Evolutionary conservation across 1,140 invertebrate genomes (phyloP).

Genomic region (Tenebrio molitor): DNA sequence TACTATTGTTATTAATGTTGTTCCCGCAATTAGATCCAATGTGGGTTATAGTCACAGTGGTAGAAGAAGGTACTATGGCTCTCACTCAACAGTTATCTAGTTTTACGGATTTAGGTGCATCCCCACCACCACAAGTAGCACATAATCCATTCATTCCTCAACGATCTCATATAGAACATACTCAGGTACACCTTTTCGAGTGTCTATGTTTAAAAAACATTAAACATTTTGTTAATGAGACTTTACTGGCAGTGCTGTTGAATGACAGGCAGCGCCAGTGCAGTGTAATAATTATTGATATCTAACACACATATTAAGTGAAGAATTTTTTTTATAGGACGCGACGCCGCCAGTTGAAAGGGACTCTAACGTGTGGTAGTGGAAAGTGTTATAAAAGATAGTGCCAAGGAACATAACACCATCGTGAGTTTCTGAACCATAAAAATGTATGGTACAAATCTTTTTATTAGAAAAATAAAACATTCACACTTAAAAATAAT

Average conservation of each 20-base stretch:
- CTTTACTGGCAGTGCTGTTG: too few relatives aligned
- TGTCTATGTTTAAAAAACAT: too few relatives aligned
- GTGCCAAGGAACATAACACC: conserved; percentile 41
- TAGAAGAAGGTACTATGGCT: conserved; percentile 63
- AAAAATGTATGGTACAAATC: conserved; percentile 40
- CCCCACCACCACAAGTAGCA: conserved; percentile 43
- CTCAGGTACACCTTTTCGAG: conserved; percentile 46
- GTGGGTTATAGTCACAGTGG: conserved; percentile 64
- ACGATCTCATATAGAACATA: conserved; percentile 49
- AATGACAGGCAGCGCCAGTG: too few relatives aligned
- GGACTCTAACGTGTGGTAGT: conserved; percentile 43
- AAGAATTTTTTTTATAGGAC: conserved; percentile 46
- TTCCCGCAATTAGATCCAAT: conserved; percentile 65
- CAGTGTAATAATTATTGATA: too few relatives aligned
- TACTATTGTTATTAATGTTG: conserved; percentile 38
- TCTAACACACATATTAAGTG: neutral
- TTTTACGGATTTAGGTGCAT: conserved; percentile 61
- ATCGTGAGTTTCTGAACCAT: conserved; percentile 16
- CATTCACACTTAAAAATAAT: neutral
- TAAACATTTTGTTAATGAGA: too few relatives aligned
- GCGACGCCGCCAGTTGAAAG: conserved; percentile 44
- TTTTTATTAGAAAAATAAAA: conserved; percentile 6
- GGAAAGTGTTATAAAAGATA: conserved; percentile 13
- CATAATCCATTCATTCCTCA: conserved; percentile 61
- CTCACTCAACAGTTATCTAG: conserved; percentile 64